Evolutionary conservation across 2,797 vertebrate genomes (phyloP).

Genomic region (Botia almorhae): DNA sequence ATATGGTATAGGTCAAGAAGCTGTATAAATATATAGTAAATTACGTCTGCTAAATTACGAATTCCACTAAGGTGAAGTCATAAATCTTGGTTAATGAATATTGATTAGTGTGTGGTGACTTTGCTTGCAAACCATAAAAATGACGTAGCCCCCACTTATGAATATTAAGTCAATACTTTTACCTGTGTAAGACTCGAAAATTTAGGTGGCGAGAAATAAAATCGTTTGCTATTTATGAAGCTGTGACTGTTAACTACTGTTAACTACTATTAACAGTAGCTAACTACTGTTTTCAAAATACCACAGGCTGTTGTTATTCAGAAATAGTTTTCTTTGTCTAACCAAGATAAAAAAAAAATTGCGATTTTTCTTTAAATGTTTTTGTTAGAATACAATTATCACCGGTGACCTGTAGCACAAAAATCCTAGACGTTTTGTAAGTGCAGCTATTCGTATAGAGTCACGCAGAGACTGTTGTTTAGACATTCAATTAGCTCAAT

Average conservation of each 20-base stretch:
- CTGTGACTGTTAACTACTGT: too few relatives aligned
- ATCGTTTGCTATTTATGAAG: too few relatives aligned
- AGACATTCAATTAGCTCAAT: background rate
- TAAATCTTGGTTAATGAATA: background rate
- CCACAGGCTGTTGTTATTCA: background rate
- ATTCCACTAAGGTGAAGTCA: background rate
- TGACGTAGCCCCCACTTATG: background rate
- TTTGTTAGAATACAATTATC: background rate
- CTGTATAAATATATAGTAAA: background rate
- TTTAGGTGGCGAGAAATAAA: too few relatives aligned
- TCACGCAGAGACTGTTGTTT: background rate
- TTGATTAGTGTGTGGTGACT: background rate
- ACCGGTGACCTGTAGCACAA: too few relatives aligned
- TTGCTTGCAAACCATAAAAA: background rate
- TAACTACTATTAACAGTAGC: too few relatives aligned
- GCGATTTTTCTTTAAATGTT: too few relatives aligned
- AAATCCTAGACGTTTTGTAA: too few relatives aligned
- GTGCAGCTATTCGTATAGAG: too few relatives aligned
- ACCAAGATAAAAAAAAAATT: background rate
- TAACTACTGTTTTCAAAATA: background rate
- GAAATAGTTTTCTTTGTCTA: background rate
- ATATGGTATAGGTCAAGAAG: background rate
- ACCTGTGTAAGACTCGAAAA: too few relatives aligned
- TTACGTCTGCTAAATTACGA: background rate
- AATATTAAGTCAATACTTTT: background rate